Evolutionary conservation across 2,888 invertebrate species (phyloP).

Genomic region (Ecliptopera silaceata): DNA sequence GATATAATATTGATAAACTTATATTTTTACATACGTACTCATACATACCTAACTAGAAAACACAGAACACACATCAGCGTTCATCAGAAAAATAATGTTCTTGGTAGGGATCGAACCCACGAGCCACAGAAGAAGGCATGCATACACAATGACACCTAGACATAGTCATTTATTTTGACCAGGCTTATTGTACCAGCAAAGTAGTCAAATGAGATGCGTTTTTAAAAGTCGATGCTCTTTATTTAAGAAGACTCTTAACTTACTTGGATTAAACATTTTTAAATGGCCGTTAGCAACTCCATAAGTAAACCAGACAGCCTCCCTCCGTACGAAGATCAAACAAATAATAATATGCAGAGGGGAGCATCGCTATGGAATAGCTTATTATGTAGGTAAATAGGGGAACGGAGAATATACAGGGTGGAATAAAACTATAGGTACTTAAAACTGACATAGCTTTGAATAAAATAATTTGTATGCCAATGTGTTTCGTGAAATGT

Average conservation of each 20-base stretch:
- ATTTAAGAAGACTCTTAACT: not conserved
- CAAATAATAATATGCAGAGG: conserved; percentile 66
- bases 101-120: too few species aligned
- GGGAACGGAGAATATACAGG: conserved; percentile 51
- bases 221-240: not conserved
- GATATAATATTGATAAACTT: too few species aligned
- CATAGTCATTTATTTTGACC: too few species aligned
- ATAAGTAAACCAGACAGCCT: conserved; percentile 25
- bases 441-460: too few species aligned
- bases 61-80: too few species aligned
- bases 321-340: conserved; percentile 72
- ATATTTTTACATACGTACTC: too few species aligned
- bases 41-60: too few species aligned
- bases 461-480: too few species aligned
- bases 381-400: conserved; percentile 69
- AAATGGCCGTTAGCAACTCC: conserved; percentile 30
- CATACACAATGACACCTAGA: too few species aligned
- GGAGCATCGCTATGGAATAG: conserved; percentile 60
- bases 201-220: not conserved
- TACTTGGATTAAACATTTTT: conserved; percentile 10
- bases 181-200: not conserved
- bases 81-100: too few species aligned
- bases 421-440: not conserved
- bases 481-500: too few species aligned
- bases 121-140: too few species aligned